Evolutionary conservation across 2,113 vertebrate species (phyloP).

Genomic region (Bostrychus sinensis): DNA sequence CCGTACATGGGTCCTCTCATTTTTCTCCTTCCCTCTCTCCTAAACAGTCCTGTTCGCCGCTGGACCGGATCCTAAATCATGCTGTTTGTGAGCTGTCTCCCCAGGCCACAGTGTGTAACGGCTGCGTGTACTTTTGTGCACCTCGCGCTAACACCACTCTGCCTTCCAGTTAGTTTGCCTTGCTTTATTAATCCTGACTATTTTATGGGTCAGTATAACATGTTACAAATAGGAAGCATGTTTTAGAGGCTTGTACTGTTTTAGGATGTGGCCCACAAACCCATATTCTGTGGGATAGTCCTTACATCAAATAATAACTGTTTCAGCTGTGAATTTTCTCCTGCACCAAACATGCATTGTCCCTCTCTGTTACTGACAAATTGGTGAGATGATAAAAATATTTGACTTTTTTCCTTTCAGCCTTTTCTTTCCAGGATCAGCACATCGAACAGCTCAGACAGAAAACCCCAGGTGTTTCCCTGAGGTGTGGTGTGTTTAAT

Average conservation of each 20-base stretch:
- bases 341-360: no score
- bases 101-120: conserved; percentile 32
- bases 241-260: no score
- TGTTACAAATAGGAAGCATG: conserved; percentile 47
- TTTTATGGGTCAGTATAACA: conserved; percentile 57
- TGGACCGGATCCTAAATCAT: conserved; percentile 62
- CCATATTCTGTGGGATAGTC: not conserved
- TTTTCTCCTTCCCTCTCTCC: conserved; percentile 35
- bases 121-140: conserved; percentile 25
- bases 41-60: conserved; percentile 56
- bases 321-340: not conserved
- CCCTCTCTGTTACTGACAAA: no score
- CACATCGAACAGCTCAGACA: conserved; percentile 8
- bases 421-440: no score
- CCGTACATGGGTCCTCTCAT: conserved; percentile 29
- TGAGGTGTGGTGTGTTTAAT: conserved; percentile 19
- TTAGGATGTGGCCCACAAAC: conserved; percentile 26
- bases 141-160: conserved; percentile 31
- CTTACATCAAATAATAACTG: conserved; percentile 2
- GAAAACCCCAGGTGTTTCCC: not conserved
- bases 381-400: no score
- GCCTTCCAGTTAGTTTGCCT: conserved; percentile 51
- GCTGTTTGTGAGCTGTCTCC: conserved; percentile 66
- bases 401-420: no score
- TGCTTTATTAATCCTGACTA: conserved; percentile 61